These are phyloP conservation scores for Pseudorectes ferrugineus DNA, from an alignment of 2,113 vertebrate genomes.

Conservation along the genomic window DNA sequence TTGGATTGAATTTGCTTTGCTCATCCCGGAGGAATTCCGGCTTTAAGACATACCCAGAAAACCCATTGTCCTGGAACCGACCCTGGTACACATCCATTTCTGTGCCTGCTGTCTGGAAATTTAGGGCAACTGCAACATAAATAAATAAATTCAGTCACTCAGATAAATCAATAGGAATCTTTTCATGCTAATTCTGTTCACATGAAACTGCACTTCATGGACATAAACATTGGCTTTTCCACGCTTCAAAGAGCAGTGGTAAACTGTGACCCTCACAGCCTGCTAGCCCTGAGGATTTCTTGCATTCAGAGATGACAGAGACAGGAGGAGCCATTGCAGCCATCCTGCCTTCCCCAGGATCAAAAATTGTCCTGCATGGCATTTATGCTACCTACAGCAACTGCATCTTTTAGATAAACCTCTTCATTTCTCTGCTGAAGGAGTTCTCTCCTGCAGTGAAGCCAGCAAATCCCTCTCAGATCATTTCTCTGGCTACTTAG, in stretches of 20 bases:
- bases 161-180: not conserved
- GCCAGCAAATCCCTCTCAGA: not conserved
- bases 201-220: not conserved
- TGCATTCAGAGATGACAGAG: not conserved
- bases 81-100: constrained; percentile 96
- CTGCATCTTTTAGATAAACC: not conserved
- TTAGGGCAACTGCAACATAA: constrained; percentile 85
- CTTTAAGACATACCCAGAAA: constrained; percentile 89
- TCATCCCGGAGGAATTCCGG: constrained; percentile 82
- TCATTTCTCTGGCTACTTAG: not conserved
- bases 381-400: not conserved
- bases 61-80: constrained; percentile 85
- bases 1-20: constrained; percentile 83
- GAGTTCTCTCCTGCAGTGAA: not conserved
- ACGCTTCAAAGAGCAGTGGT: not conserved
- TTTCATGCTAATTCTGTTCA: not conserved
- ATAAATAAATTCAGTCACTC: not conserved
- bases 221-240: not conserved
- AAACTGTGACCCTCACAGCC: not conserved
- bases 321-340: not conserved
- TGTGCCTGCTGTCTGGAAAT: constrained; percentile 89
- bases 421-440: not conserved
- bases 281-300: not conserved
- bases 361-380: not conserved
- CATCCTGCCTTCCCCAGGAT: not conserved